Evolutionary conservation across 2,888 invertebrate genomes (phyloP), one percentile per base, ranked within the genome.

Genomic region (Bibio marci): DNA sequence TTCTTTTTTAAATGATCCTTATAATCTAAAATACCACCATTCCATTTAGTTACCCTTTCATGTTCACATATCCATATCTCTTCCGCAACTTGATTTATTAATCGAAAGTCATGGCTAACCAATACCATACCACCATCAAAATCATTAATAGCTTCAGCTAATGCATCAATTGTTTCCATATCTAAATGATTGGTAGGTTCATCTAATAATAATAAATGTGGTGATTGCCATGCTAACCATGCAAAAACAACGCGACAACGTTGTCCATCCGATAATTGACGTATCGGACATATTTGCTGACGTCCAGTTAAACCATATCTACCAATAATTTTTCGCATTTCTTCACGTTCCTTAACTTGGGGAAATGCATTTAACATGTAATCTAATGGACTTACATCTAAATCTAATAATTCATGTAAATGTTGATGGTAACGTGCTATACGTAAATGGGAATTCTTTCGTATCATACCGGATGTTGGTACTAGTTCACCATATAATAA

Each of bases 41-140:
- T 77, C 94, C 97, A 98, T 63, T 95, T 94, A 19, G 92, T 95
- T 39, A 92, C 82, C 4, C 82, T 78, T 52, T 82, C 85, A 46
- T 98, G 85, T 61, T 97, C 95, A 62, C 98, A 99, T 33, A 98
- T 82, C 98, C 97, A 99, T 59, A 98, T 97, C 64, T 94, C 92
- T 60, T 98, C 83, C 10, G 97, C 97, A 26, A 98, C 97, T 76
- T 98, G 97, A 65, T 86, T 91, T 46, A 98, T 98, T 39, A 98
- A 78, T 61, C 98, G 73, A 72, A 98, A 98, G 73, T 99, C 98
- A 83, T 98, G 98, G 65, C 92, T 94, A 52, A 99, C 98, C 18
- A 99, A 75, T 46, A 99, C 88, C 83, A 99, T 82, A 48, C 98
- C 98, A 33, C 98, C 98, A 48, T 92, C 90, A 57, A 94, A 98